Conservation (phyloP, 2,888 invertebrate genomes). For the Xanthia togata region DNA sequence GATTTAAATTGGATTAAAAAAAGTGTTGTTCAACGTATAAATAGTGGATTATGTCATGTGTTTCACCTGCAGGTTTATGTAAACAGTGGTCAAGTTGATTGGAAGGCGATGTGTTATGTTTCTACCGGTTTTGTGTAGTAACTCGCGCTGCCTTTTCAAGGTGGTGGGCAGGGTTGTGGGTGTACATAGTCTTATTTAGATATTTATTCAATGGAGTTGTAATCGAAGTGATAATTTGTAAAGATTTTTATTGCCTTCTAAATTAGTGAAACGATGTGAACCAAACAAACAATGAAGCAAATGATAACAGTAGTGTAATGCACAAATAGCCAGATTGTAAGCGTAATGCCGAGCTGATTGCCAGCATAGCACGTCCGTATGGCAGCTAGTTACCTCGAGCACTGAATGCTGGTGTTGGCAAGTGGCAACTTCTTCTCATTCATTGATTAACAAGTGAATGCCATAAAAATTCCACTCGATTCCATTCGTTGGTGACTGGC, state of each 20-base stretch:
- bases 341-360: not conserved
- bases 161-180: conserved; percentile 18
- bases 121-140: conserved; percentile 48
- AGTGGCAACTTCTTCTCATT: conserved; percentile 31
- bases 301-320: conserved; percentile 14
- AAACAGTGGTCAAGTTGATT: conserved; percentile 58
- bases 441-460: conserved; percentile 34
- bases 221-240: conserved; percentile 1
- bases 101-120: conserved; percentile 38
- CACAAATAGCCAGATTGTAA: conserved; percentile 26
- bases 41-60: conserved; percentile 42
- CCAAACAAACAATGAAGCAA: not conserved
- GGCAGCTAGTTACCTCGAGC: not conserved
- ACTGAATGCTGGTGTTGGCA: conserved; percentile 26
- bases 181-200: not conserved
- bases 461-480: conserved; percentile 23
- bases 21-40: conserved; percentile 12
- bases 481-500: not conserved
- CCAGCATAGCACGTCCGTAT: not conserved
- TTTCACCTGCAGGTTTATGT: conserved; percentile 44
- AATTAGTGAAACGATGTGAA: conserved; percentile 6
- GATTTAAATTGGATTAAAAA: not conserved
- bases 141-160: conserved; percentile 21
- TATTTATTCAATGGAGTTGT: conserved; percentile 3
- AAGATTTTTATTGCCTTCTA: not conserved